Evolutionary conservation across 2,797 vertebrate species (phyloP), one percentile per base, ranked within the genome.

Genomic region (Accipiter minullus): DNA sequence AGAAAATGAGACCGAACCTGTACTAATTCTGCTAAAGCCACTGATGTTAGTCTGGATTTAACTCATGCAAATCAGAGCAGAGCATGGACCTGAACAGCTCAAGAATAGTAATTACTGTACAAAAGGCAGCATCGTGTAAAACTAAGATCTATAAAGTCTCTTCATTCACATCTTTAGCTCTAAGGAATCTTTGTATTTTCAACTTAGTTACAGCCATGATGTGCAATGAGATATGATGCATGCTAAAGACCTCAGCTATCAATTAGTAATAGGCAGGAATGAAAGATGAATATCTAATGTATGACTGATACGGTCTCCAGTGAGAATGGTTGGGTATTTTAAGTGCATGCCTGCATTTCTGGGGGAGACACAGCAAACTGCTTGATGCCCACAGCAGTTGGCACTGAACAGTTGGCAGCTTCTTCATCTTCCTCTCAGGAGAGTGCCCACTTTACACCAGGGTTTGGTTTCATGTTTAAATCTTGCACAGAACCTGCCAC

Each of bases 351-450:
- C 86, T 85, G 79, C 1, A 1, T 91, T 95, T 80, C 83, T 93
- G 93, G 71, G 92, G 67, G 92, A 80, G 92, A 69, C 42, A 66
- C 36, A 40, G 62, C 4, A 44, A 89, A 63, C 6, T 21, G 74
- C 80, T 80, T 93, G 92, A 95, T 94, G 92, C 74, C 95, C 93
- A 89, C 74, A 97, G 83, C 88, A 94, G 74, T 93, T 95, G 94
- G 92, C 95, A 96, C 80, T 75, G 90, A 96, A 83, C 91, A 95
- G 90, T 69, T 89, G 90, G 88, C 90, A 94, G 94, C 80, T 87
- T 71, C 89, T 91, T 92, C 95, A 89, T 95, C 88, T 95, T 67
- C 26, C 80, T 87, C 95, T 90, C 96, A 92, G 90, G 94, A 95
- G 91, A 94, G 81, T 11, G 15, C 67, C 63, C 3, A 5, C 76